Evolutionary conservation across 1,140 invertebrate species (phyloP).

Genomic region (Drepana arcuata): DNA sequence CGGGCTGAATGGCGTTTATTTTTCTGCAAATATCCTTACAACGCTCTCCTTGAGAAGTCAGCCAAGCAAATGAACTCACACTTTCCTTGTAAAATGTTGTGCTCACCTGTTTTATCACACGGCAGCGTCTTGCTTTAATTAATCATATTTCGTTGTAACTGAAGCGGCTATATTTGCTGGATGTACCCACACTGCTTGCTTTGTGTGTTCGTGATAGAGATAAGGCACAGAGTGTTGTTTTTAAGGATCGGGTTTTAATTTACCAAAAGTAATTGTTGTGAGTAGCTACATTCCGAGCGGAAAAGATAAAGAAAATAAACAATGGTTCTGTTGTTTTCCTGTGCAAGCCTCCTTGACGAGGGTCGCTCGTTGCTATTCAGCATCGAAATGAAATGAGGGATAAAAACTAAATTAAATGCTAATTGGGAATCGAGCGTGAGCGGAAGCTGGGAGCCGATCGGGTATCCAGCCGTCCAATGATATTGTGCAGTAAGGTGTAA

Average conservation of each 20-base stretch:
- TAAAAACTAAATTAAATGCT: conserved; percentile 56
- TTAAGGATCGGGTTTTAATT: conserved; percentile 36
- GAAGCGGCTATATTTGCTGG: too few relatives aligned
- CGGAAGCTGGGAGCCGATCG: conserved; percentile 17
- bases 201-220: conserved; percentile 18
- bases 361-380: conserved; percentile 38
- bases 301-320: conserved; percentile 41
- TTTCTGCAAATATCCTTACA: conserved; percentile 10
- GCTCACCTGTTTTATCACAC: too few relatives aligned
- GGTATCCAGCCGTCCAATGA: conserved; percentile 14
- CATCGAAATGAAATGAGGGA: conserved; percentile 42
- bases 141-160: too few relatives aligned
- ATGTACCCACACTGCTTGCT: too few relatives aligned
- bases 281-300: conserved; percentile 26
- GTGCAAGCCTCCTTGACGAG: conserved; percentile 38
- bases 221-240: conserved; percentile 28
- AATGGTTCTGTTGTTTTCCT: conserved; percentile 33
- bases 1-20: conserved; percentile 12
- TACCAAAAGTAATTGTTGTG: conserved; percentile 35
- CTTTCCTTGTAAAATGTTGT: too few relatives aligned
- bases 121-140: too few relatives aligned
- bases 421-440: conserved; percentile 43
- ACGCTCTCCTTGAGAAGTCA: conserved; percentile 3
- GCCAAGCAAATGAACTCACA: too few relatives aligned
- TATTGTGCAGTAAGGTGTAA: conserved; percentile 22